Evolutionary conservation across 2,113 vertebrate genomes (phyloP), one percentile per base, ranked within the genome.

Genomic region (Salvelinus sp.): DNA sequence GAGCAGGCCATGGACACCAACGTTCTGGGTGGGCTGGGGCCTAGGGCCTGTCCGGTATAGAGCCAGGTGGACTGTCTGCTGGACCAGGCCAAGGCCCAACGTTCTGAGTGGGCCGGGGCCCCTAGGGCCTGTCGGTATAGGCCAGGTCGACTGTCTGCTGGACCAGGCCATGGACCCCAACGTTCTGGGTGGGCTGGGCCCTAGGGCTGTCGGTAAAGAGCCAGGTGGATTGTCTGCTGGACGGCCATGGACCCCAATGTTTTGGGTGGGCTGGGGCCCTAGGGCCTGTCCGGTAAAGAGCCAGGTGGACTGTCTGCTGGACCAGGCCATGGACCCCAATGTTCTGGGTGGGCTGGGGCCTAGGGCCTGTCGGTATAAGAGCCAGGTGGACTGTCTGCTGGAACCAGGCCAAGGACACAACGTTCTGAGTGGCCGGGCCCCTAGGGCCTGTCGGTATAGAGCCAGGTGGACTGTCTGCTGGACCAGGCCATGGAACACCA

Each of bases 231-330:
- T 99, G 97, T 73, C 92, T 99, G 66, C 91, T 99, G 0, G 94
- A 99, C 88, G 81, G 97, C 97, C 0, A 97, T 93, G 7, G 98
- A 99, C 68, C 94, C 95, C 67, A 99, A 99, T 28, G 68, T 99
- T 92, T 3, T 99, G 93, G 93, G 64, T 0, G 33, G 73, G 86
- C 64, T 0, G 0, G 4, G 0, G 88, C 86, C 23, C 98, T 94
- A 28, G 0, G 91, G 94, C 67, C 94, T 95, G 78, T 78, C n/a
- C 90, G 72, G 84, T 30, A 30, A 1, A 30, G 30, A 30, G 23
- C 23, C 23, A 23, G 23, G 23, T 23, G 23, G 23, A 23, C 23
- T 23, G 23, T 23, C 23, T 23, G 23, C 23, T 23, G 23, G 23
- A 23, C 23, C 23, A 23, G 23, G 23, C 23, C 23, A 23, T 1